phyloP scores from a whole-genome alignment of 1,140 invertebrate species.

The Periplaneta americana region DNA sequence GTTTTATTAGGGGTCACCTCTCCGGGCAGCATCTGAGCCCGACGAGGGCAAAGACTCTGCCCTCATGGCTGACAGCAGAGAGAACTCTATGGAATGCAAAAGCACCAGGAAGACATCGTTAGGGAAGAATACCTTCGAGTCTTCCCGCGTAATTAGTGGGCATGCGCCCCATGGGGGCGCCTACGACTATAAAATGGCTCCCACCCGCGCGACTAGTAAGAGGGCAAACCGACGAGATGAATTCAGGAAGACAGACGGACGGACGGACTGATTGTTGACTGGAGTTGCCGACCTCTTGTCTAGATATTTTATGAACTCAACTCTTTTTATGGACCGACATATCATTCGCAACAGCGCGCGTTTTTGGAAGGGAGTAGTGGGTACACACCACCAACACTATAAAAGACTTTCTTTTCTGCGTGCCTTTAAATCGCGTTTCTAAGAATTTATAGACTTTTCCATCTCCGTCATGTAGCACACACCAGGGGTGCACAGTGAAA shows the following conservation, averaged over 20 bases:
- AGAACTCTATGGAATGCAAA: not conserved
- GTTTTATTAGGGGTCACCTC: too few species aligned
- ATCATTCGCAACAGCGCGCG: not conserved
- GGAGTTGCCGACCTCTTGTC: too few species aligned
- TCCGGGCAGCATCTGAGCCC: too few species aligned
- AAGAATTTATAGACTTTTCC: not conserved
- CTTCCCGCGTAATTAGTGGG: not conserved
- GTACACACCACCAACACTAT: not conserved
- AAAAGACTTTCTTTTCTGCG: not conserved
- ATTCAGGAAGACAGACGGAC: not conserved
- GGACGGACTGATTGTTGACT: not conserved
- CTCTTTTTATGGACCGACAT: not conserved
- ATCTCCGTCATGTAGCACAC: not conserved
- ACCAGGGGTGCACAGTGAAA: too few species aligned
- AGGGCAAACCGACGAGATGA: not conserved
- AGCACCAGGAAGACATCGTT: not conserved
- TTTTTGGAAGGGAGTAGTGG: not conserved
- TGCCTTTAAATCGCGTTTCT: not conserved
- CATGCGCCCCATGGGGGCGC: not conserved
- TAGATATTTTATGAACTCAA: not conserved
- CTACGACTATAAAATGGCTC: not conserved
- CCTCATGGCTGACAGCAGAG: not conserved
- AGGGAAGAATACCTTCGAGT: not conserved
- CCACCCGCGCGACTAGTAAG: not conserved
- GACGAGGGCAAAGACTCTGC: not conserved